Base-by-base conservation (phyloP, 2,888 invertebrate genomes). In the Choristoneura rosaceana region DNA sequence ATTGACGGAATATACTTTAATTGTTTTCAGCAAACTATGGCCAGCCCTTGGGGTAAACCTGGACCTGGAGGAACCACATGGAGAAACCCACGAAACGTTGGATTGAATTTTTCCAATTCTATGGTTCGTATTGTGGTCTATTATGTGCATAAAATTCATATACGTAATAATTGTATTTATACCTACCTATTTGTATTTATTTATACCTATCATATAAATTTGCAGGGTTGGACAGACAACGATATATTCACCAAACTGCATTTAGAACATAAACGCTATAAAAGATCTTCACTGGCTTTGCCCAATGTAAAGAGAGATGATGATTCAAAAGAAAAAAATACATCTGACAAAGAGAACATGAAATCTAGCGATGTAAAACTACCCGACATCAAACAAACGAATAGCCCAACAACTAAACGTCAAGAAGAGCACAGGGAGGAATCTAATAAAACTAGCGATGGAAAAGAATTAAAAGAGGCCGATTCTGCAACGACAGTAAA, bases 51-150 rank as follows among this genome's bases (percentile, higher is more conserved):
- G 96, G 96, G 96, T 73, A 95, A 93, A 80, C 95, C 95, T 25
- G 96, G 96, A 76, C 96, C 96, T 62, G 97, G 97, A 69, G 97
- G 97, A 76, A 93, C 94, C 69, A 95, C 95, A 77, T 97, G 97
- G 97, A 95, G 97, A 83, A 95, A 96, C 89, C 97, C 96, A 74
- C 95, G 95, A 81, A 93, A 95, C 84, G 94, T 96, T 82, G 97
- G 97, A 82, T 90, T 95, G 80, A 95, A 96, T 89, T 97, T 97
- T 94, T 95, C 96, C 81, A 95, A 96, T 87, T 97, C 97, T 78
- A 95, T 97, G 96, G 97, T 38, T 38, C 38, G 38, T 97, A 95
- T 69, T 79, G 55, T 45, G 9, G 59, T 17, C 25, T n/a, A 10
- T 25, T 25, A 25, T 25, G 2, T 25, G 25, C 25, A 12, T 10